Evolutionary conservation across 2,888 invertebrate species (phyloP), one percentile per base, ranked within the genome.

Genomic region (Schizaphis graminum): DNA sequence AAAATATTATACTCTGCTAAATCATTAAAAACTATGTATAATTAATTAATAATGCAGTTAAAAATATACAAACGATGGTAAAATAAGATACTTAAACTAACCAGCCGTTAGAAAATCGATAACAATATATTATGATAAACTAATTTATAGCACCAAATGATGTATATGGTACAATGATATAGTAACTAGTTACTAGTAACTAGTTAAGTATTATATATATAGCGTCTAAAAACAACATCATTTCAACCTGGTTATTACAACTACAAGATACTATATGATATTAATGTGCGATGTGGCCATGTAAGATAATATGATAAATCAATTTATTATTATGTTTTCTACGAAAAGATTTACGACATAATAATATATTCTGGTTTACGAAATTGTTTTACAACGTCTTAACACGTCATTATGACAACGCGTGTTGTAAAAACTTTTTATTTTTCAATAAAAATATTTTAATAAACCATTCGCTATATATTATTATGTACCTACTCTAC

Each of bases 381-480:
- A 77, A 85, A 85, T 85, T 44, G 85, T 85, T 85, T 85, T 44
- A 85, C 85, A 85, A 77, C 77, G 77, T 77, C 77, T 77, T 77
- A 77, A 77, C 77, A 77, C 77, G 77, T 77, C 35, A 77, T 77
- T 77, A 77, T 77, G 7, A 8, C 21, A n/a, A 35, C 77, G 35
- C 35, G 77, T 77, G 77, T 77, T 21, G 21, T 77, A 77, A 77
- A 77, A 77, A 35, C 35, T 77, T 77, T 77, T 77, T 77, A 77
- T 77, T 35, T 77, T 77, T 77, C 77, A 35, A 77, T 77, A 21
- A 21, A 77, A 77, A 35, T 35, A 77, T 41, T 77, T 21, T 35
- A 77, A 77, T 21, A 77, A 35, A 8, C 21, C 21, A 53, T 53
- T 53, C 21, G 16, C 53, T 21, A 77, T 21, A 35, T 77, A 57